These are phyloP conservation scores for Ischnura elegans DNA, from an alignment of 2,888 invertebrate genomes.

Conservation along the genomic window DNA sequence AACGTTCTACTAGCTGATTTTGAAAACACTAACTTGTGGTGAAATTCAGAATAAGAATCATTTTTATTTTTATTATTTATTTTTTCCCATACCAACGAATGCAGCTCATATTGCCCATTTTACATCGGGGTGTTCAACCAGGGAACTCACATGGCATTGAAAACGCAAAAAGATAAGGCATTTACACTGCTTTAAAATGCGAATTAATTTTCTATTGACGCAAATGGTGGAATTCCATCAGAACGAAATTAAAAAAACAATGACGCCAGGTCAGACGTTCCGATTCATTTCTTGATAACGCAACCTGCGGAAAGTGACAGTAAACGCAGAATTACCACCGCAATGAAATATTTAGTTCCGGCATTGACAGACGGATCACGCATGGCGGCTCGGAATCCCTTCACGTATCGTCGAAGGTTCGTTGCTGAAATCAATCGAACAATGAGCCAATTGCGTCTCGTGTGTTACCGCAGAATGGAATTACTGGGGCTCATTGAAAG, in stretches of 20 bases:
- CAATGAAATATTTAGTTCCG: constrained; percentile 35
- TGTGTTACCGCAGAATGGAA: background rate
- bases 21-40: too few relatives aligned
- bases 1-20: too few relatives aligned
- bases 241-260: background rate
- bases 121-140: too few relatives aligned
- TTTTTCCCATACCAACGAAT: too few relatives aligned
- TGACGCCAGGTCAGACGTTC: background rate
- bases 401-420: background rate
- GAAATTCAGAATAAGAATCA: too few relatives aligned
- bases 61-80: too few relatives aligned
- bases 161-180: background rate
- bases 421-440: background rate
- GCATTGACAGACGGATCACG: constrained; percentile 11
- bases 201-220: background rate
- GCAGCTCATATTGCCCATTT: too few relatives aligned
- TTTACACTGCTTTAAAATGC: background rate
- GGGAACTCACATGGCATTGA: too few relatives aligned
- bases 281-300: background rate
- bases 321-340: background rate
- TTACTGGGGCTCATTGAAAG: background rate
- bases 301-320: background rate
- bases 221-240: background rate
- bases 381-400: background rate
- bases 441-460: background rate